Evolutionary conservation across 92 coral and sea anemone species (phyloP).

Genomic region (Nematostella vectensis): DNA sequence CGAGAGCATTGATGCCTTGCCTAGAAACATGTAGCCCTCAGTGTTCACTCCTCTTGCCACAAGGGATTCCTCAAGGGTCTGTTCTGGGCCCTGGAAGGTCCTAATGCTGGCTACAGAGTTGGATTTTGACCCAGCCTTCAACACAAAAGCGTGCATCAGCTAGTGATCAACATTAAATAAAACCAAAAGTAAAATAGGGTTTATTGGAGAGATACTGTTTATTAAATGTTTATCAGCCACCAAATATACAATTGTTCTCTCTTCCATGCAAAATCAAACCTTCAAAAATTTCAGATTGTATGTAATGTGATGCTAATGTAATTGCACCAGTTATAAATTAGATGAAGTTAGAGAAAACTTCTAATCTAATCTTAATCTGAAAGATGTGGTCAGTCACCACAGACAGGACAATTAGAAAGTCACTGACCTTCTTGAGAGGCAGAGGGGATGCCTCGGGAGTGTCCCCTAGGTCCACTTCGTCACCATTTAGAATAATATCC

Average conservation of each 20-base stretch:
- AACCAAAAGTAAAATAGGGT: neutral
- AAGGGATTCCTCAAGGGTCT: slow-evolving; percentile 80
- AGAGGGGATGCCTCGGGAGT: slow-evolving; percentile 84
- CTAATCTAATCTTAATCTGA: too few species aligned
- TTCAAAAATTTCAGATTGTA: too few species aligned
- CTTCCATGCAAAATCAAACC: too few species aligned
- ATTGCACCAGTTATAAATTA: too few species aligned
- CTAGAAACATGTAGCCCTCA: slow-evolving; percentile 91
- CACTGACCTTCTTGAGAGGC: slow-evolving; percentile 78
- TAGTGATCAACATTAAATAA: neutral
- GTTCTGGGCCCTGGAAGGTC: slow-evolving; percentile 82
- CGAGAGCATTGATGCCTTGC: slow-evolving; percentile 57
- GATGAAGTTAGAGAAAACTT: too few species aligned
- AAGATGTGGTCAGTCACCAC: too few species aligned
- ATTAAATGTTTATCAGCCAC: too few species aligned
- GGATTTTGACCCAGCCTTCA: slow-evolving; percentile 52
- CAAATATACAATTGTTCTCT: too few species aligned
- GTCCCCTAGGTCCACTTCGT: slow-evolving; percentile 62
- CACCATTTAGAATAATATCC: slow-evolving; percentile 90
- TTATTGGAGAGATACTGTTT: too few species aligned
- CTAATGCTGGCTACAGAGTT: slow-evolving; percentile 58
- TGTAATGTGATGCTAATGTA: too few species aligned
- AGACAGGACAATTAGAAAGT: too few species aligned
- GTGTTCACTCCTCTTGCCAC: slow-evolving; percentile 86
- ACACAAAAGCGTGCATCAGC: neutral